A percentile compares a stretch with the other conserved stretches of the same genome.
Evolutionary conservation across 2,113 vertebrate species (phyloP).

Genomic region (Gnathonemus longibarbis): DNA sequence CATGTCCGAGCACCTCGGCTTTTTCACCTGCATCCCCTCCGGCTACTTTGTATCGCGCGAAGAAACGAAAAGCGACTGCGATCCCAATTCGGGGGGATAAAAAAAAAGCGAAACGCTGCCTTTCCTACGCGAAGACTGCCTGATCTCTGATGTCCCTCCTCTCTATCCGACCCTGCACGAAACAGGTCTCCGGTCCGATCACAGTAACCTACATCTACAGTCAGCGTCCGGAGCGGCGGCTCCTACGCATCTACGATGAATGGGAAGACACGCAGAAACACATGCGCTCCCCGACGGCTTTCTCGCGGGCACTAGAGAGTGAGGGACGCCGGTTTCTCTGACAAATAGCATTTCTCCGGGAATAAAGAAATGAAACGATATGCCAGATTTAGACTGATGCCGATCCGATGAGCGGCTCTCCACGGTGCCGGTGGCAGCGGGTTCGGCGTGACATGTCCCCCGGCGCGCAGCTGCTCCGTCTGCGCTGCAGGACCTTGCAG

Average conservation of each 20-base stretch:
- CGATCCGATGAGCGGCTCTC: background rate
- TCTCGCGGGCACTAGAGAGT: constrained; percentile 32
- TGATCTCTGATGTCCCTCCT: constrained; percentile 15
- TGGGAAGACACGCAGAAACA: constrained; percentile 30
- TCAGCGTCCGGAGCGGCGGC: constrained; percentile 37
- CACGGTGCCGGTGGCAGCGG: constrained; percentile 18
- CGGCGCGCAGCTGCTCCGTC: background rate
- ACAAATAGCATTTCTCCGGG: constrained; percentile 35
- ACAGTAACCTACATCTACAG: constrained; percentile 17
- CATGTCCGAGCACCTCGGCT: constrained; percentile 63
- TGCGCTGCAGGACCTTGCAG: constrained; percentile 10
- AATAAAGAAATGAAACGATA: background rate
- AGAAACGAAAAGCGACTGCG: constrained; percentile 30
- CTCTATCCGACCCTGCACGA: background rate
- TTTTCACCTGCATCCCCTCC: constrained; percentile 70
- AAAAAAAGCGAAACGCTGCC: constrained; percentile 19
- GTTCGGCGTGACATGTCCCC: constrained; percentile 8
- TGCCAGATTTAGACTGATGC: background rate
- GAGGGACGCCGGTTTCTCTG: constrained; percentile 17
- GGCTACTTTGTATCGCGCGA: constrained; percentile 35
- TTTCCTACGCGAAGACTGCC: constrained; percentile 14
- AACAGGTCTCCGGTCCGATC: background rate
- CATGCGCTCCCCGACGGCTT: constrained; percentile 38
- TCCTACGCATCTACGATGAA: constrained; percentile 43
- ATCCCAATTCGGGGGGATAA: constrained; percentile 20